A percentile compares a stretch with the other conserved stretches of the same genome.
These are phyloP conservation scores for Sussaba pulchella DNA, from an alignment of 2,888 invertebrate species.

Conservation along the genomic window DNA sequence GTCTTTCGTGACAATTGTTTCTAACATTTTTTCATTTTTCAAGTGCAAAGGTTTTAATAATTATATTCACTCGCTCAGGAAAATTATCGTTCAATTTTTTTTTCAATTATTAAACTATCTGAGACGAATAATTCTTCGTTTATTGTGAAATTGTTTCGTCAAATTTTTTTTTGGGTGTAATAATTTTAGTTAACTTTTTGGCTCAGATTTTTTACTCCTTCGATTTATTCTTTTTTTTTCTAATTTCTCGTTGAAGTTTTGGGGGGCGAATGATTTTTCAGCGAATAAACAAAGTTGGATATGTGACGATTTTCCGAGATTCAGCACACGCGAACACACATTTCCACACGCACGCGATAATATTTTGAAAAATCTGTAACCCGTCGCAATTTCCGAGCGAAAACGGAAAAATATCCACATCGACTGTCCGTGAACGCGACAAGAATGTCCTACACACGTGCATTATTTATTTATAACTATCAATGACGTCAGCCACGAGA, in stretches of 20 bases:
- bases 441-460: constrained; percentile 16
- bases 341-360: too few species aligned
- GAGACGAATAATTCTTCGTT: neutral
- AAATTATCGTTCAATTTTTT: neutral
- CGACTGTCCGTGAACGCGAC: constrained; percentile 30
- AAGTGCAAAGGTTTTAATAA: too few species aligned
- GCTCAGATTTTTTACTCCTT: neutral
- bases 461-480: constrained; percentile 16
- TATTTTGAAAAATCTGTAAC: too few species aligned
- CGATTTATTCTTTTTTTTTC: neutral
- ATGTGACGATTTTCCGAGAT: too few species aligned
- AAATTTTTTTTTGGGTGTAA: neutral
- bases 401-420: too few species aligned
- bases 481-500: constrained; percentile 3
- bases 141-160: neutral
- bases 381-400: too few species aligned
- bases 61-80: too few species aligned
- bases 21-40: too few species aligned
- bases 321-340: too few species aligned
- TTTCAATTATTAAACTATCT: neutral
- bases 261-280: neutral
- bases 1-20: neutral
- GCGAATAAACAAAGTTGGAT: neutral
- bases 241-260: neutral
- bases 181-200: neutral